These are phyloP conservation scores for Trachelus stipa DNA, from an alignment of 2,888 invertebrate genomes.

Conservation along the genomic window DNA sequence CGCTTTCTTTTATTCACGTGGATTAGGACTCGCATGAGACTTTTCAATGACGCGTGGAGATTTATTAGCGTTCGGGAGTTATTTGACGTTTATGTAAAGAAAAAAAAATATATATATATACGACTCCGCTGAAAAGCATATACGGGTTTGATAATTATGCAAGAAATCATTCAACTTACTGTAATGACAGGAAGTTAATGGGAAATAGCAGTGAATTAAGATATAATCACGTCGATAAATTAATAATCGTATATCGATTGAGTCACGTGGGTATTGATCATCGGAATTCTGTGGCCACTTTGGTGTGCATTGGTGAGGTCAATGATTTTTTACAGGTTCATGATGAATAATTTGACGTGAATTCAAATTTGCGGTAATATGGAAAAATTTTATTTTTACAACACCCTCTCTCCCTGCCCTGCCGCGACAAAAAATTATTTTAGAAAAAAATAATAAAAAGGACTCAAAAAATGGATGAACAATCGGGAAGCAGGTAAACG, in stretches of 20 bases:
- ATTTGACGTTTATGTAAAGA: neutral
- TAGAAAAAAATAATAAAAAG: neutral
- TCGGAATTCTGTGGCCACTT: neutral
- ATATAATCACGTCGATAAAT: conserved; percentile 20
- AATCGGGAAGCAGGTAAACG: neutral
- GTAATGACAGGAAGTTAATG: neutral
- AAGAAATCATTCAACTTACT: neutral
- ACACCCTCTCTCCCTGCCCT: too few relatives aligned
- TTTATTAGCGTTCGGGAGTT: neutral
- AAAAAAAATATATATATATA: neutral
- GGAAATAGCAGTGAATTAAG: neutral
- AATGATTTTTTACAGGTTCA: neutral
- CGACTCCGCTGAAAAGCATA: neutral
- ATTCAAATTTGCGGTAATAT: neutral
- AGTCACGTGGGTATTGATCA: neutral
- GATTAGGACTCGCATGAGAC: neutral
- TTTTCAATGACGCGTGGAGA: neutral
- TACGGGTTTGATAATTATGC: neutral
- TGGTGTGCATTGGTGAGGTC: neutral
- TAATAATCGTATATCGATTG: neutral
- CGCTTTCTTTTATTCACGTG: neutral
- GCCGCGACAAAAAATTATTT: neutral
- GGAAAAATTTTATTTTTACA: neutral
- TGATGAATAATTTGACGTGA: neutral
- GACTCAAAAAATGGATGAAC: neutral